Base-by-base conservation (phyloP, 1,140 invertebrate species). In the Sinonovacula constricta region DNA sequence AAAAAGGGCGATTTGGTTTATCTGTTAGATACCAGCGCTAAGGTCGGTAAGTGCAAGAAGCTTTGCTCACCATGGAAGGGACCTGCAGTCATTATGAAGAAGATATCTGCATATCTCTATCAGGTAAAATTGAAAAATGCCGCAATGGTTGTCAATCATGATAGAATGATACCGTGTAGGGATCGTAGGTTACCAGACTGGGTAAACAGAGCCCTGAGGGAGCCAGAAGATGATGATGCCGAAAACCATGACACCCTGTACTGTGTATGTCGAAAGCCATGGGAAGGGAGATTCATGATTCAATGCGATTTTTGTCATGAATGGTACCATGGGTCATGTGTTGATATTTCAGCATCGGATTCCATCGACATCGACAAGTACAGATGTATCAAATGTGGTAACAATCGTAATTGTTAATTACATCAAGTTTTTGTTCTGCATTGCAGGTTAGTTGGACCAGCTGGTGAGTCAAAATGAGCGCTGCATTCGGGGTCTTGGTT, bases 251-350 rank as follows among this genome's bases (percentile, higher is more conserved):
- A 4, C 59, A 62, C 59, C 12, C n/a, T 49, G 45, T 49, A 49
- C 45, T 49, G 12, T 49, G 45, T 49, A 12, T 49, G 45, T 49
- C 45, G n/a, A 49, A 49, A 49, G n/a, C 45, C 45, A n/a, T 49
- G 18, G n/a, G 4, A 78, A 33, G 65, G 75, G n/a, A 30, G 75
- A 36, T 70, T 78, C n/a, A n/a, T n/a, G n/a, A n/a, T n/a, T n/a
- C n/a, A n/a, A n/a, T n/a, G n/a, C n/a, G n/a, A n/a, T n/a, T 28
- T 4, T 15, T 78, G 65, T 62, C 4, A 53, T 15, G 56, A 70
- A 28, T 78, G 75, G 75, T 70, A 49, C 33, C 75, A 78, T 53
- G 66, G 75, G 22, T 39, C 53, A 2, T 78, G 75, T 77, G 74
- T 77, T 3, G 59, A 70, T 26, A 57, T 57, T 22, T 12, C 54